Percentiles rank a stretch among this genome's conserved stretches.
phyloP scores from a whole-genome alignment of 2,113 vertebrate species.

The Antigone vipio region DNA sequence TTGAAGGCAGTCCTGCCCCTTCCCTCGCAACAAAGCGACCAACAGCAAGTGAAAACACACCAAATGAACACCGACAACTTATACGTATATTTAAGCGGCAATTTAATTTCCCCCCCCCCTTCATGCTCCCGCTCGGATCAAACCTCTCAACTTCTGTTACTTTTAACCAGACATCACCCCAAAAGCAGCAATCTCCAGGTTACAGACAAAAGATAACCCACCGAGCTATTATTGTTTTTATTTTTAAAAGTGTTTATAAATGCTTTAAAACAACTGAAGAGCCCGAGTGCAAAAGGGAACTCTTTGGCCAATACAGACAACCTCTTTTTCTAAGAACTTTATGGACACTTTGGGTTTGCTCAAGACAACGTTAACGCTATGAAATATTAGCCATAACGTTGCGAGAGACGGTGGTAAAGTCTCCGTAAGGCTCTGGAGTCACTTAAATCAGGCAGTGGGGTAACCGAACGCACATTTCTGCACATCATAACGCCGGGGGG shows the following conservation, averaged over 20 bases:
- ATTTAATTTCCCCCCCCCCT: background rate
- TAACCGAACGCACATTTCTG: constrained; percentile 48
- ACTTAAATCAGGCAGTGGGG: constrained; percentile 33
- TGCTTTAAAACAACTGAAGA: background rate
- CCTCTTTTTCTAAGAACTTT: constrained; percentile 46
- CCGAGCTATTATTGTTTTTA: background rate
- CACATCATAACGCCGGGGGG: constrained; percentile 12
- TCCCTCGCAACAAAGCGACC: constrained; percentile 29
- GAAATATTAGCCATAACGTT: constrained; percentile 42
- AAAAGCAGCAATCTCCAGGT: background rate
- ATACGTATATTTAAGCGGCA: background rate
- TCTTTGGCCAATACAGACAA: background rate
- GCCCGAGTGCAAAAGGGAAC: background rate
- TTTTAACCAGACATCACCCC: background rate
- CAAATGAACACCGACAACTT: constrained; percentile 9
- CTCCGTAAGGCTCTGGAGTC: constrained; percentile 35
- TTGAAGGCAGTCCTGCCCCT: constrained; percentile 47
- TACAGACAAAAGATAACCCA: background rate
- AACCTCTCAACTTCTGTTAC: background rate
- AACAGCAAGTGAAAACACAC: constrained; percentile 44
- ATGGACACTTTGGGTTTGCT: constrained; percentile 51
- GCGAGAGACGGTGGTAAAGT: constrained; percentile 22
- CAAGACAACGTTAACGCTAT: background rate
- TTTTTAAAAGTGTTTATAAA: background rate
- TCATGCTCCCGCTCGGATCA: background rate